Conservation (phyloP, 2,888 invertebrate species). For the Masnerella sp. region DNA sequence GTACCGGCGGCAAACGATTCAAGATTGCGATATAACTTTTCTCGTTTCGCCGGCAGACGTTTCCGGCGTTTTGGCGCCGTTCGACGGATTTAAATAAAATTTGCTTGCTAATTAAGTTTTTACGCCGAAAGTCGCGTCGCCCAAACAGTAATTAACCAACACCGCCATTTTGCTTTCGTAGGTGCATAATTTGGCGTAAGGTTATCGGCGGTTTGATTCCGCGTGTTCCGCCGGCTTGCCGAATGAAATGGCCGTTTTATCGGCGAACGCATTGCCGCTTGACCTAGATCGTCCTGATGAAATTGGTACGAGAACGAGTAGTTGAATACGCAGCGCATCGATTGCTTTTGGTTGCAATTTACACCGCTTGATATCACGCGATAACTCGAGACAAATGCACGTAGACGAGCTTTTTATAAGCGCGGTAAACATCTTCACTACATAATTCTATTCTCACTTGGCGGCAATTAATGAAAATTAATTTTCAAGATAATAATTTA, state of each 20-base stretch:
- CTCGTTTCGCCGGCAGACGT: conserved; percentile 41
- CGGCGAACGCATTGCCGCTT: conserved; percentile 53
- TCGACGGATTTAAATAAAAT: conserved; percentile 38
- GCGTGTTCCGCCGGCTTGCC: conserved; percentile 43
- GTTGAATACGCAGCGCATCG: conserved; percentile 51
- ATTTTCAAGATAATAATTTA: no score
- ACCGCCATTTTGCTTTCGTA: neutral
- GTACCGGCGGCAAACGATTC: conserved; percentile 26
- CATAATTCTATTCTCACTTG: no score
- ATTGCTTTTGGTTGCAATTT: conserved; percentile 52
- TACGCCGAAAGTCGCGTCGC: neutral
- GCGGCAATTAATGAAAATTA: no score
- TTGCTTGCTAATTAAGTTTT: conserved; percentile 40
- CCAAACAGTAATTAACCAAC: neutral
- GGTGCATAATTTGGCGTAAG: conserved; percentile 47
- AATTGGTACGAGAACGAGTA: conserved; percentile 53
- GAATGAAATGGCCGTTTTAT: conserved; percentile 57
- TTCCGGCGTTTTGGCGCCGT: conserved; percentile 30
- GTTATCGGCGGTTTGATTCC: conserved; percentile 45
- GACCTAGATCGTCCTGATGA: conserved; percentile 54
- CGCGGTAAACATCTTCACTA: no score
- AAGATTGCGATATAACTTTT: conserved; percentile 46
- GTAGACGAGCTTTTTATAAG: conserved; percentile 28
- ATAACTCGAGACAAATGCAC: conserved; percentile 45
- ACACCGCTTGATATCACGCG: conserved; percentile 45